Conservation (phyloP, 2,888 invertebrate genomes). For the Ashinkailepas kermadecensis region DNA sequence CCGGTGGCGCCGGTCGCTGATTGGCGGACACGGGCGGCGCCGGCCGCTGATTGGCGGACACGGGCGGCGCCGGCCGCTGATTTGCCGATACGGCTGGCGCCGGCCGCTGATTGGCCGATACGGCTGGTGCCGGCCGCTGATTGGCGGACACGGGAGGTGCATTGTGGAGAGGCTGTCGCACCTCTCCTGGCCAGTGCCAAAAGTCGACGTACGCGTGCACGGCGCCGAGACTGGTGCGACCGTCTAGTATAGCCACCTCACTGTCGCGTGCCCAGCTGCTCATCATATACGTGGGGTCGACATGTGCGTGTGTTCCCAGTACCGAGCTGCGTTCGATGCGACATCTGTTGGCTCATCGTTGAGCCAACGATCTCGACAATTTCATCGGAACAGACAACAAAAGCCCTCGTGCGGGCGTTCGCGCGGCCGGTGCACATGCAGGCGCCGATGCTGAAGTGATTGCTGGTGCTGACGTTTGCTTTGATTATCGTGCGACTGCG, state of each 20-base stretch:
- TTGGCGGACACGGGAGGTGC: no score
- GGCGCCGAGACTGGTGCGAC: no score
- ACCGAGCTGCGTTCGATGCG: not conserved
- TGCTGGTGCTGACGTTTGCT: not conserved
- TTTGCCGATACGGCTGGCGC: no score
- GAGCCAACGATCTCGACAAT: not conserved
- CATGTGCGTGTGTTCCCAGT: not conserved
- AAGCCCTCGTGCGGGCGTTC: not conserved
- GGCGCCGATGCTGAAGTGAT: not conserved
- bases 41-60: no score
- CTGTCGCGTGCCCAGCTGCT: not conserved
- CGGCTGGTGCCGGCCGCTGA: no score
- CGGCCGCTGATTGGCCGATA: no score
- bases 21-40: no score
- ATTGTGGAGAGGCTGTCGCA: not conserved
- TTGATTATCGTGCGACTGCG: not conserved
- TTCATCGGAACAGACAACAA: not conserved
- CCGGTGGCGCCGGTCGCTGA: no score
- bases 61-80: no score
- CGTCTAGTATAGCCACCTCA: not conserved
- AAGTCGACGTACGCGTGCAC: no score
- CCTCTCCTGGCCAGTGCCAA: slow-evolving; percentile 14
- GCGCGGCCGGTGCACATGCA: not conserved
- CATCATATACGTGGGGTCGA: not conserved
- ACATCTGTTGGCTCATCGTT: not conserved